Conservation (phyloP, 1,140 invertebrate genomes). For the Saxidomus purpurata region DNA sequence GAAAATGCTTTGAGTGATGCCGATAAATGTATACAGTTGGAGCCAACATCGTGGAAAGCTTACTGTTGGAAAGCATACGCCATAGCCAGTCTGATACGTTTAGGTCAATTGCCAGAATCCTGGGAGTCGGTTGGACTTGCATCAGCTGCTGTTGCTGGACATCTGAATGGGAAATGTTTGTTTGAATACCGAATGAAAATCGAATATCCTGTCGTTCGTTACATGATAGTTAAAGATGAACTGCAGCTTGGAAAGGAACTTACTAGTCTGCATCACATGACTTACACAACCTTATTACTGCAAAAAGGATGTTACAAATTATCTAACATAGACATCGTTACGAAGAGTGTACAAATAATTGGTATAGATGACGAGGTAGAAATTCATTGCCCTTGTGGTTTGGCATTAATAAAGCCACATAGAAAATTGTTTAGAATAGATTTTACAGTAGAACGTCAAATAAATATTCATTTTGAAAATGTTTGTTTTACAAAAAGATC, state of each 20-base stretch:
- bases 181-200: too few relatives aligned
- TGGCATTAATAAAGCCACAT: neutral
- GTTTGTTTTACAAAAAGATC: too few relatives aligned
- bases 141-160: neutral
- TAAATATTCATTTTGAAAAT: too few relatives aligned
- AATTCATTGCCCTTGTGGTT: too few relatives aligned
- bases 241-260: neutral
- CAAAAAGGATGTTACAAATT: neutral
- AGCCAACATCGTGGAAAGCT: neutral
- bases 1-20: conserved; percentile 11
- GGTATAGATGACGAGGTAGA: too few relatives aligned
- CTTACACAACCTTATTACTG: conserved; percentile 6
- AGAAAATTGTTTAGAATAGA: too few relatives aligned
- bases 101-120: neutral
- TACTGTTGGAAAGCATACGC: conserved; percentile 26
- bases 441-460: too few relatives aligned
- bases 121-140: conserved; percentile 26
- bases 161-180: neutral
- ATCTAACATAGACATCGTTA: too few relatives aligned
- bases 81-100: neutral
- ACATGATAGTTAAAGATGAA: neutral
- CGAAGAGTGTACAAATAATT: neutral
- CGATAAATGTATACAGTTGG: neutral
- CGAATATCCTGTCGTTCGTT: too few relatives aligned
- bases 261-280: neutral